Evolutionary conservation across 2,113 vertebrate genomes (phyloP), one percentile per base, ranked within the genome.

Genomic region (Chaetops frenatus): DNA sequence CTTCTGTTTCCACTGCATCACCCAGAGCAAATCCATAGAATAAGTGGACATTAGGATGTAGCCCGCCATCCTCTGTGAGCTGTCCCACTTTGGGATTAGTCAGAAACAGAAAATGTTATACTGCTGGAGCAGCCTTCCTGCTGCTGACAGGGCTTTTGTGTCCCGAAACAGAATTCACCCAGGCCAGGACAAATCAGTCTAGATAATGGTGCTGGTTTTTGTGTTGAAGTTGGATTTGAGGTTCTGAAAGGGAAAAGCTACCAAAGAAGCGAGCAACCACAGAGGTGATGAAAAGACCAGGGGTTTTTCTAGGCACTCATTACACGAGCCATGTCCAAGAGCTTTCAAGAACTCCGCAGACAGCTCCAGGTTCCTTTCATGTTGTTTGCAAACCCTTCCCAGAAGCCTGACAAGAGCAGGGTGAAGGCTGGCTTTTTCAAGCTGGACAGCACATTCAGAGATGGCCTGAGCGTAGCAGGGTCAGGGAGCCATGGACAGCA

Each of bases 241-340:
- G 40, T 42, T 80, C 82, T 93, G 51, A 71, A 83, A 73, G 31
- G 38, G 31, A 71, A 85, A 95, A 92, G 25, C 67, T 73, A 87
- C 47, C 51, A 67, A 66, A 93, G 78, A 57, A 82, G 42, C 3
- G 1, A 88, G 76, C 64, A 65, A 44, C 50, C 15, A 4, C n/a
- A 81, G 90, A 85, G 70, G 90, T 67, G 86, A 86, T 93, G 90
- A 84, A 96, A 95, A 86, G 85, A 88, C 48, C 47, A 74, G 72
- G 5, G 25, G 81, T 44, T 93, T 74, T 94, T 96, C 79, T 48
- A 86, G 90, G 92, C 80, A 92, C n/a, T 95, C 31, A 15, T 67
- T 78, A 76, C 72, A 84, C 3, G 16, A 88, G 44, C 64, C 47
- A 90, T 9, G 56, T 74, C 90, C 88, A 93, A 86, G 33, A 88